Percentiles rank a stretch among this genome's conserved stretches.
These are phyloP conservation scores for Hyperoplus lanceolatus DNA, from an alignment of 2,797 vertebrate species.

Conservation along the genomic window DNA sequence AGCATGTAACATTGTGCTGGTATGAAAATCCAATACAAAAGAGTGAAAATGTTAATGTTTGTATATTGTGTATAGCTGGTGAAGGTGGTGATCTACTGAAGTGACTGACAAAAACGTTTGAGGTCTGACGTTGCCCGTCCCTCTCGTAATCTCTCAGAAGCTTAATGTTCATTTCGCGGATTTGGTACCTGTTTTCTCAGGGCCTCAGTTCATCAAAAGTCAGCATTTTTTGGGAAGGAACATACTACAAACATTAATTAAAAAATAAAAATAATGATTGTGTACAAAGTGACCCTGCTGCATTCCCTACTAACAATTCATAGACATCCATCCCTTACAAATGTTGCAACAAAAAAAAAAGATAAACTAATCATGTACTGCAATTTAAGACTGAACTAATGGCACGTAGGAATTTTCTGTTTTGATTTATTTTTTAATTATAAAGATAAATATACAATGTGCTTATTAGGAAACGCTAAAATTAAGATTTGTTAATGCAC, in stretches of 20 bases:
- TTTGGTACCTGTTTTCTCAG: constrained; percentile 55
- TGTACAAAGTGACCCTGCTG: constrained; percentile 45
- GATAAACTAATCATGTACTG: constrained; percentile 38
- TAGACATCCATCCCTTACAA: constrained; percentile 34
- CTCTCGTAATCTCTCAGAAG: constrained; percentile 50
- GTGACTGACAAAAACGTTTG: constrained; percentile 45
- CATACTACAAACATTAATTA: constrained; percentile 59
- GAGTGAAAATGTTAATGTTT: constrained; percentile 6
- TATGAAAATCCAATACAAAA: constrained; percentile 39
- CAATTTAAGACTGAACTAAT: constrained; percentile 58
- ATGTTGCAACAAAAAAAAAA: constrained; percentile 34
- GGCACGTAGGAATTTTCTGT: constrained; percentile 20
- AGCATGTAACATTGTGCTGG: background rate
- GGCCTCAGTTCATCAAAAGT: constrained; percentile 35
- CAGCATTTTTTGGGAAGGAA: constrained; percentile 44
- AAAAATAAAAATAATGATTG: constrained; percentile 35
- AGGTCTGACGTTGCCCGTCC: constrained; percentile 59
- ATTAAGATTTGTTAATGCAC: constrained; percentile 61
- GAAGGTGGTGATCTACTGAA: constrained; percentile 39
- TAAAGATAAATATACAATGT: constrained; percentile 72
- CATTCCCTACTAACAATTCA: constrained; percentile 36
- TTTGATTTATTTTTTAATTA: constrained; percentile 40
- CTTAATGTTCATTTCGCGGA: constrained; percentile 23
- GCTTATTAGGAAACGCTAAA: constrained; percentile 72
- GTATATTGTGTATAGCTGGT: constrained; percentile 52